A percentile compares a stretch with the other conserved stretches of the same genome.
Conservation (phyloP, 2,113 vertebrate species). For the Theropithecus gelada region DNA sequence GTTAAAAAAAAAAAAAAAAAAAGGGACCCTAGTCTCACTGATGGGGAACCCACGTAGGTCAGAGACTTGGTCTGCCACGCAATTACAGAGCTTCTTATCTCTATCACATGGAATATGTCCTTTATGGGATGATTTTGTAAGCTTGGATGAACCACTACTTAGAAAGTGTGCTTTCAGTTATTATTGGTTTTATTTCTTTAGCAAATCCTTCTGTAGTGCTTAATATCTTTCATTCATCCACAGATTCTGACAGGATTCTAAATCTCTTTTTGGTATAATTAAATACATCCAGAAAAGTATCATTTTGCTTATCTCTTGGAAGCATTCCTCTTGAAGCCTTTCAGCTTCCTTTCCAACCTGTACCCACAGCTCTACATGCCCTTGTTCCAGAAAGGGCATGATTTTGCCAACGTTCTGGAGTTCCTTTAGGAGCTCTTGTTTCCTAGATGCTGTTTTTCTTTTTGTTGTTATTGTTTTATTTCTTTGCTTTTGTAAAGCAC, state of each 20-base stretch:
- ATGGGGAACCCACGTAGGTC: neutral
- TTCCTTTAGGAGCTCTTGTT: neutral
- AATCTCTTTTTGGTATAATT: neutral
- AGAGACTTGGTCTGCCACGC: neutral
- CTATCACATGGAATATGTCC: neutral
- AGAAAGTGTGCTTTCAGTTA: neutral
- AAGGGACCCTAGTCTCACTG: neutral
- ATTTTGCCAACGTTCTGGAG: neutral
- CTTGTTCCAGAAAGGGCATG: neutral
- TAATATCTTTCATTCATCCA: neutral
- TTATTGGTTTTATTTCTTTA: neutral
- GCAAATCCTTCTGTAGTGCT: neutral
- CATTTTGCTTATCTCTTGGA: neutral
- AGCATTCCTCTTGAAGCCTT: neutral
- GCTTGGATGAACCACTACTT: neutral
- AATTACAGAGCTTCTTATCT: neutral
- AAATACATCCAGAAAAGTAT: neutral
- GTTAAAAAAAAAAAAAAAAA: neutral
- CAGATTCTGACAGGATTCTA: neutral
- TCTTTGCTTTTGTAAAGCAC: neutral
- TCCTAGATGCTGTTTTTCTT: neutral
- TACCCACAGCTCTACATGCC: neutral
- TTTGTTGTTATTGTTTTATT: neutral
- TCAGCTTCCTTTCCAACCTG: neutral
- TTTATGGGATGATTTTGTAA: neutral